phyloP scores from a whole-genome alignment of 2,888 invertebrate genomes.

The Lissocephala sabroskyi region DNA sequence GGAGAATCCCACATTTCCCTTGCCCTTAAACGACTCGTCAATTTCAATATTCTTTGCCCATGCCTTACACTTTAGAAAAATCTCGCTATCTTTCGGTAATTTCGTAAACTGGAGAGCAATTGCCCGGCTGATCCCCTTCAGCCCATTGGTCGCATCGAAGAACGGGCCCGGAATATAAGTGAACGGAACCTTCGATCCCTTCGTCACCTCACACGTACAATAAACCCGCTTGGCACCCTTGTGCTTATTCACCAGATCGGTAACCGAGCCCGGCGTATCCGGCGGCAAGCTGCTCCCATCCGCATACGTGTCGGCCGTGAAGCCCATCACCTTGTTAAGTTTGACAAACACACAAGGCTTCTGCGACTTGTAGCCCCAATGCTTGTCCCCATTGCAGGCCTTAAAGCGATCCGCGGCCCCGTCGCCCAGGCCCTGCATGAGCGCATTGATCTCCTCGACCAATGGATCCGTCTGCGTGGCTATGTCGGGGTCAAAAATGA shows the following conservation, averaged over 20 bases:
- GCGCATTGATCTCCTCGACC: slow-evolving; percentile 25
- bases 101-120: slow-evolving; percentile 32
- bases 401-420: slow-evolving; percentile 4
- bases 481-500: slow-evolving; percentile 5
- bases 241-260: not conserved
- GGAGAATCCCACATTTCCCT: slow-evolving; percentile 25
- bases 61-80: slow-evolving; percentile 20
- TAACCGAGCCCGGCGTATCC: not conserved
- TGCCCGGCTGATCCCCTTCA: slow-evolving; percentile 22
- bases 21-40: slow-evolving; percentile 16
- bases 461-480: slow-evolving; percentile 4
- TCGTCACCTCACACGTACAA: slow-evolving; percentile 23
- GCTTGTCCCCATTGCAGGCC: slow-evolving; percentile 29
- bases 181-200: not conserved
- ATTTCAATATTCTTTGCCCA: slow-evolving; percentile 45
- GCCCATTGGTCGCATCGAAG: slow-evolving; percentile 13
- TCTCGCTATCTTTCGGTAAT: slow-evolving; percentile 14
- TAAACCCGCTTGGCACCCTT: slow-evolving; percentile 29
- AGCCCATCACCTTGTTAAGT: slow-evolving; percentile 34
- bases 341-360: slow-evolving; percentile 37
- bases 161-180: slow-evolving; percentile 39
- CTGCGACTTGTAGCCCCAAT: slow-evolving; percentile 32
- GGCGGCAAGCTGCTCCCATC: slow-evolving; percentile 23
- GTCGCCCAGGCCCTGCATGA: slow-evolving; percentile 6
- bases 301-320: slow-evolving; percentile 28